Base-by-base conservation (phyloP, 1,140 invertebrate species). In the Halesus radiatus region DNA sequence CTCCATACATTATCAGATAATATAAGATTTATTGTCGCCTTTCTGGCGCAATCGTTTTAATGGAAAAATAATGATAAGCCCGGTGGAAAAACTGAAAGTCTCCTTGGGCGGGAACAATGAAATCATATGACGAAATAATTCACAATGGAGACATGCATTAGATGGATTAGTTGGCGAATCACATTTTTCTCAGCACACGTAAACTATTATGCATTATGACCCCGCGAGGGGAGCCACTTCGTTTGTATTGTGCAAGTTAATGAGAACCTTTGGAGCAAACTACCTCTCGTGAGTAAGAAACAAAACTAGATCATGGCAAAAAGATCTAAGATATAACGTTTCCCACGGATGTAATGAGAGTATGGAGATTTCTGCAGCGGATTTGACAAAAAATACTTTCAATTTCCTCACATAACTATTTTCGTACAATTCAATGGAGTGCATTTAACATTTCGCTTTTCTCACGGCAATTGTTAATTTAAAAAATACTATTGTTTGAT, bases 291-390 rank as follows among this genome's bases (percentile, higher is more conserved):
- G 62, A 66, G 22, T 74, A 52, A 78, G 70, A 73, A 73, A 37
- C 16, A 54, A 32, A 78, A 78, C 50, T 29, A 60, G 80, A 81
- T 77, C 66, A 70, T 64, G 56, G 75, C 75, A 77, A 81, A 81
- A 81, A 81, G 74, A n/a, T n/a, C n/a, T n/a, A n/a, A n/a, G n/a
- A 80, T 76, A 76, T 54, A 20, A 37, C n/a, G 23, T 22, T 82
- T 82, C 81, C 62, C 81, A 82, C 81, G 81, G 81, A 76, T 56
- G 78, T 62, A 37, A 16, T 22, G 56, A 56, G 22, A 45, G 62
- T 64, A 77, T 77, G 37, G 76, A 77, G 58, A 66, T 77, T 52
- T 22, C 23, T 77, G 29, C 62, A 66, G 13, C 58, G 50, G 72
- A 54, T 74, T 62, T 79, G 78, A 60, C 68, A 79, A 79, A 77